phyloP scores from a whole-genome alignment of 2,113 vertebrate species.

The Ammospiza caudacuta region DNA sequence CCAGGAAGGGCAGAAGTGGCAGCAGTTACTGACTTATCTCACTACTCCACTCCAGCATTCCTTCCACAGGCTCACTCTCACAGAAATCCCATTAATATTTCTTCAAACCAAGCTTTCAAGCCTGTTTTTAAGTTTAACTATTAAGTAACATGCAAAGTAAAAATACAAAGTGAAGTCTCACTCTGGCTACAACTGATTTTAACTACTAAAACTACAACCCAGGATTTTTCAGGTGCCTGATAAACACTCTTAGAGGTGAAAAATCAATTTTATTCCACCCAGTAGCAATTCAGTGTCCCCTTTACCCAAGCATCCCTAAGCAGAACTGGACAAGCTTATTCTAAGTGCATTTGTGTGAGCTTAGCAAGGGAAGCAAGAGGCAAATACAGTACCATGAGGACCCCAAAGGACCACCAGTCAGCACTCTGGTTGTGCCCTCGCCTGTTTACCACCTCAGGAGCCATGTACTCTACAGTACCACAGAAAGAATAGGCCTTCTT shows the following conservation, averaged over 20 bases:
- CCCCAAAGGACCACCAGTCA: constrained; percentile 98
- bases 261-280: background rate
- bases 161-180: background rate
- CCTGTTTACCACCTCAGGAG: constrained; percentile 98
- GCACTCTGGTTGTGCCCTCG: constrained; percentile 98
- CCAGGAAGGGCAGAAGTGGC: background rate
- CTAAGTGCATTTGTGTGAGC: background rate
- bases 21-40: background rate
- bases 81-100: background rate
- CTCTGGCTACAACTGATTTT: background rate
- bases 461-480: constrained; percentile 99
- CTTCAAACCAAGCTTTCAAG: background rate
- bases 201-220: background rate
- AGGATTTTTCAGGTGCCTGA: background rate
- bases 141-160: background rate
- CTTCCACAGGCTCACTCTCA: background rate
- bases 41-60: background rate
- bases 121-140: background rate
- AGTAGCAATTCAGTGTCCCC: background rate
- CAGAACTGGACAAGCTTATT: background rate
- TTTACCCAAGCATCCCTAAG: background rate
- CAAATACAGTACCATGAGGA: constrained; percentile 89
- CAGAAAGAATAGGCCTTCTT: constrained; percentile 99
- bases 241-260: background rate
- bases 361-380: constrained; percentile 22